A percentile compares a stretch with the other conserved stretches of the same genome.
Conservation (phyloP, 1,140 invertebrate genomes). For the Adoxophyes honmai region DNA sequence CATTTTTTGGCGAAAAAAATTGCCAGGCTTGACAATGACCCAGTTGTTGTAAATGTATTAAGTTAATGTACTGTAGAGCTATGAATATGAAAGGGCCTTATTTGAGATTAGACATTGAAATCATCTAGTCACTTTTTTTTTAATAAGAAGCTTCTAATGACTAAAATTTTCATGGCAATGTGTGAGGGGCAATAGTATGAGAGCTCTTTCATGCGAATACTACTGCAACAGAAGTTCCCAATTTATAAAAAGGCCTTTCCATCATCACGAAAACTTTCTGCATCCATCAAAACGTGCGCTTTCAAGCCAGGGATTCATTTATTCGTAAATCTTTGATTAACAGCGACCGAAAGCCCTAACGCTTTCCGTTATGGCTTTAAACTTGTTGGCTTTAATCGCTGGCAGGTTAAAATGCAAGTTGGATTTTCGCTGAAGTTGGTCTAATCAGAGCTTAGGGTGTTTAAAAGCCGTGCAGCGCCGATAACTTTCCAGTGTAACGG, state of each 20-base stretch:
- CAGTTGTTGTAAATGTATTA: neutral
- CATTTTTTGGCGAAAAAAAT: too few relatives aligned
- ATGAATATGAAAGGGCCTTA: too few relatives aligned
- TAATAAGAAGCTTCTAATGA: too few relatives aligned
- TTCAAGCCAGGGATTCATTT: neutral
- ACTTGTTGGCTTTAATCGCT: conserved; percentile 9
- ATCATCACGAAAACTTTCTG: too few relatives aligned
- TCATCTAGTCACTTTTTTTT: too few relatives aligned
- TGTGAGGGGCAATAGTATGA: too few relatives aligned
- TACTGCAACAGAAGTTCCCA: too few relatives aligned
- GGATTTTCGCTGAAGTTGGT: conserved; percentile 1
- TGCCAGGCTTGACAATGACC: too few relatives aligned
- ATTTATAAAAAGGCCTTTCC: too few relatives aligned
- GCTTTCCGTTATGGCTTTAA: neutral
- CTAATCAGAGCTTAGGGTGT: neutral
- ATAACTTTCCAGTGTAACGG: neutral
- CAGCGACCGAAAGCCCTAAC: neutral
- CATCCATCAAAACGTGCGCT: neutral
- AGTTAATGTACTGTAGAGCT: neutral
- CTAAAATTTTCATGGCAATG: too few relatives aligned
- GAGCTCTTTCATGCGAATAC: too few relatives aligned
- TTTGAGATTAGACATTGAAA: too few relatives aligned
- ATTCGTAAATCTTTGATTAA: conserved; percentile 5
- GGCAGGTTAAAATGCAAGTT: conserved; percentile 5
- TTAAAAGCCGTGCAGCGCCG: neutral